Evolutionary conservation across 2,888 invertebrate species (phyloP).

Genomic region (Crocallis elinguaria): DNA sequence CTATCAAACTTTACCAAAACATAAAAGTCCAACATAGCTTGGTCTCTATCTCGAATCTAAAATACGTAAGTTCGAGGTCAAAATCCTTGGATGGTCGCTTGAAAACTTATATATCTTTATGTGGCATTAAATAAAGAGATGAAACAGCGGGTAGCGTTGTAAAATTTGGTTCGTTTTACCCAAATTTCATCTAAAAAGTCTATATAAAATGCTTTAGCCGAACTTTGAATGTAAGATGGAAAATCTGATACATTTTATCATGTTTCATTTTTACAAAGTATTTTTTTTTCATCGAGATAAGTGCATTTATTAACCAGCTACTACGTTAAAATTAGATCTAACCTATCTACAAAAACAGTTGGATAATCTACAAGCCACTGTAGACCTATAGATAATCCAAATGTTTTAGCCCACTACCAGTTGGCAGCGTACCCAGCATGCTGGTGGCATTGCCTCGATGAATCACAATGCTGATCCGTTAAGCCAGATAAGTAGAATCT

Average conservation of each 20-base stretch:
- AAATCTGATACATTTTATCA: not conserved
- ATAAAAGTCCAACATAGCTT: constrained; percentile 1
- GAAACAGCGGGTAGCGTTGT: constrained; percentile 19
- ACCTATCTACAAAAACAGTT: too few relatives aligned
- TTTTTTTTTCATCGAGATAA: too few relatives aligned
- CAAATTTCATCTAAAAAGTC: constrained; percentile 6
- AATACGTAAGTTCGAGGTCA: not conserved
- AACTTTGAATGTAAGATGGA: not conserved
- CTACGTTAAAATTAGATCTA: too few relatives aligned
- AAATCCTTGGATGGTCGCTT: not conserved
- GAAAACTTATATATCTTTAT: constrained; percentile 18
- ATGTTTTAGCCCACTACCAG: too few relatives aligned
- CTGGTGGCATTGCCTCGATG: too few relatives aligned
- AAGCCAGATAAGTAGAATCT: too few relatives aligned
- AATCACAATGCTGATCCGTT: too few relatives aligned
- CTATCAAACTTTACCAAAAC: constrained; percentile 11
- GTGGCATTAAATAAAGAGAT: constrained; percentile 17
- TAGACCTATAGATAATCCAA: too few relatives aligned
- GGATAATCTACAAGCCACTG: too few relatives aligned
- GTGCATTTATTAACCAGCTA: too few relatives aligned
- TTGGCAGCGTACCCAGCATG: too few relatives aligned
- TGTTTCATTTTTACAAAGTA: not conserved
- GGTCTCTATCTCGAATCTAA: not conserved
- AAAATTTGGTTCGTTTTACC: constrained; percentile 19
- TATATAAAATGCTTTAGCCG: constrained; percentile 1